Evolutionary conservation across 2,888 invertebrate genomes (phyloP), one percentile per base, ranked within the genome.

Genomic region (Thereva unica): DNA sequence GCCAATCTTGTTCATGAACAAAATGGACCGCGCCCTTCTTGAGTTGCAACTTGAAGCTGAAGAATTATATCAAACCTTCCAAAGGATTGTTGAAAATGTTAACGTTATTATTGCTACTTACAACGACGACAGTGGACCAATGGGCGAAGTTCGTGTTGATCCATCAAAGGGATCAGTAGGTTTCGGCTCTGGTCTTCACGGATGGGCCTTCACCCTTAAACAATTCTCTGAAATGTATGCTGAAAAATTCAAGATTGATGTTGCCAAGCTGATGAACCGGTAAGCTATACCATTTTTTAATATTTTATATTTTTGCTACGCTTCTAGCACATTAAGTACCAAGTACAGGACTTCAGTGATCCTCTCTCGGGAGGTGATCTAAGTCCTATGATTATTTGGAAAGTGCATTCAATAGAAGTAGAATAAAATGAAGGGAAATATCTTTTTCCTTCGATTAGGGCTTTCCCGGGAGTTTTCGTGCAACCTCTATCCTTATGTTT

Each of bases 1-100:
- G 90, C 99, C 99, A 67, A 95, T 99, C 74, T 86, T 99, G 76
- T 99, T 99, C 91, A 98, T 99, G 98, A 99, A 99, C 92, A 99
- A 99, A 85, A 98, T 99, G 98, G 99, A 99, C 86, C 92, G 99
- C 75, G 99, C 99, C 74, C 86, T 99, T 69, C 85, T 99, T 45
- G 99, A 99, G 83, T 85, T 99, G 78, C 98, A 99, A 80, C 84
- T 98, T 76, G 97, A 95, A 70, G 89, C 92, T 72, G 99, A 99
- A 83, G 96, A 97, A 80, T 86, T 99, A 66, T 99, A 95, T 84
- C 99, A 99, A 84, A 97, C 95, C 76, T 99, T 99, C 90, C 97
- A 97, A 84, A 93, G 98, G 85, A 98, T 98, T 79, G 97, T 99
- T 75, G 99, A 99, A 84, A 98, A 97, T 79, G 96, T 99, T 65